A percentile compares a stretch with the other conserved stretches of the same genome.
Evolutionary conservation across 92 coral and sea anemone species (phyloP).

Genomic region (Paragorgia papillata): DNA sequence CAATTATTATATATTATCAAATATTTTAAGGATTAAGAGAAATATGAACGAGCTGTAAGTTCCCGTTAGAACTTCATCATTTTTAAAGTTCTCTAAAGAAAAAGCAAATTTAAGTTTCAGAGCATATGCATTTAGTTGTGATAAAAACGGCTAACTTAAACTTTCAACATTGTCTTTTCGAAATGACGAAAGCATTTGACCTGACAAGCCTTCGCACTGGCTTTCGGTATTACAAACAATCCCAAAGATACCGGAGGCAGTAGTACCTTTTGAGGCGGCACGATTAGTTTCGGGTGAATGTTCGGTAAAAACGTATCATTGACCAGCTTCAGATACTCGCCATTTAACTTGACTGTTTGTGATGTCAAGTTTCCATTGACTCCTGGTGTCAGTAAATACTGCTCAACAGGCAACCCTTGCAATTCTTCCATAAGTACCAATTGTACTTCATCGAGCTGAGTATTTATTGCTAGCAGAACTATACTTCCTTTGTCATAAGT

Average conservation of each 20-base stretch:
- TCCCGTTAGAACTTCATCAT: too few species aligned
- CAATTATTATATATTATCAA: too few species aligned
- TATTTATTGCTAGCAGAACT: constrained; percentile 72
- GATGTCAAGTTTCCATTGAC: constrained; percentile 60
- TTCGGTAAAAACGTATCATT: constrained; percentile 77
- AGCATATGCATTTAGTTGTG: too few species aligned
- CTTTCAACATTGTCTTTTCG: too few species aligned
- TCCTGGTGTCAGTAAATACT: constrained; percentile 75
- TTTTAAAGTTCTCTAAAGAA: too few species aligned
- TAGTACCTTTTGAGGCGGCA: constrained; percentile 55
- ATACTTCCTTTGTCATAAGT: constrained; percentile 67
- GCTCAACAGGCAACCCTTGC: constrained; percentile 66
- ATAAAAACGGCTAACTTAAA: too few species aligned
- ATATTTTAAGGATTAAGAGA: too few species aligned
- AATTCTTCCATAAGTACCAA: constrained; percentile 60
- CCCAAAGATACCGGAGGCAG: constrained; percentile 90
- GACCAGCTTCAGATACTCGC: constrained; percentile 65
- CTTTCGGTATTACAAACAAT: constrained; percentile 88
- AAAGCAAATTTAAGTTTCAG: too few species aligned
- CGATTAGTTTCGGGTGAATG: constrained; percentile 60
- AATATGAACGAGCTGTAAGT: too few species aligned
- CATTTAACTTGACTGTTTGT: constrained; percentile 69
- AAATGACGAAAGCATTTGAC: too few species aligned
- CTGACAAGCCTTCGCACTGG: constrained; percentile 73
- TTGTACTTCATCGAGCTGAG: constrained; percentile 57